phyloP scores from a whole-genome alignment of 1,140 invertebrate species.

The Papilio polyxenes region DNA sequence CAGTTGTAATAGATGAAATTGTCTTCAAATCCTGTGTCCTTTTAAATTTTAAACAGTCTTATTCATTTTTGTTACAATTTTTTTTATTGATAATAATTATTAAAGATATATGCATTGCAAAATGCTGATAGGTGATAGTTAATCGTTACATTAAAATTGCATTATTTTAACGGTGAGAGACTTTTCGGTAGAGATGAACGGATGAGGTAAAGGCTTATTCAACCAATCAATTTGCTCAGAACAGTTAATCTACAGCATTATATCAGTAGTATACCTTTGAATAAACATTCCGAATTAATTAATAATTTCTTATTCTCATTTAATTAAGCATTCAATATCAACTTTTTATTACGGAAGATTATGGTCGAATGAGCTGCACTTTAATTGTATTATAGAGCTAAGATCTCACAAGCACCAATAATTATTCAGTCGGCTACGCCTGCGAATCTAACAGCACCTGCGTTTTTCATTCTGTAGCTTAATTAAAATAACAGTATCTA shows the following conservation, averaged over 20 bases:
- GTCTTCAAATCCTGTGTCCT: no score
- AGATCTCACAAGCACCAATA: conserved; percentile 14
- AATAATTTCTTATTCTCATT: not conserved
- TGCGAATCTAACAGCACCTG: conserved; percentile 24
- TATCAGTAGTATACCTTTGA: not conserved
- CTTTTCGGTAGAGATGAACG: not conserved
- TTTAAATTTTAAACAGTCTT: no score
- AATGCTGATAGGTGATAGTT: not conserved
- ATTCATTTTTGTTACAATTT: not conserved
- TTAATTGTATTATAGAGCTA: not conserved
- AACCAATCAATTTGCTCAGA: not conserved
- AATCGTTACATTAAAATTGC: not conserved
- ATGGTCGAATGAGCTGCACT: not conserved
- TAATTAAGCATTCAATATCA: conserved; percentile 4
- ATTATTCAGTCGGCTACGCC: conserved; percentile 6
- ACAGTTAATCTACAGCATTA: not conserved
- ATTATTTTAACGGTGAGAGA: not conserved
- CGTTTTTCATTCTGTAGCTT: not conserved
- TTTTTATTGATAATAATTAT: not conserved
- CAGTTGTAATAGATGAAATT: no score
- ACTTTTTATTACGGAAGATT: conserved; percentile 18
- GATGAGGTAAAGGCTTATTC: not conserved
- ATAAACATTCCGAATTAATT: not conserved
- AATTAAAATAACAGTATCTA: conserved; percentile 6
- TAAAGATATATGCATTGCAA: not conserved